Evolutionary conservation across 2,797 vertebrate genomes (phyloP), one percentile per base, ranked within the genome.

Genomic region (Schizopygopsis pylzovi): DNA sequence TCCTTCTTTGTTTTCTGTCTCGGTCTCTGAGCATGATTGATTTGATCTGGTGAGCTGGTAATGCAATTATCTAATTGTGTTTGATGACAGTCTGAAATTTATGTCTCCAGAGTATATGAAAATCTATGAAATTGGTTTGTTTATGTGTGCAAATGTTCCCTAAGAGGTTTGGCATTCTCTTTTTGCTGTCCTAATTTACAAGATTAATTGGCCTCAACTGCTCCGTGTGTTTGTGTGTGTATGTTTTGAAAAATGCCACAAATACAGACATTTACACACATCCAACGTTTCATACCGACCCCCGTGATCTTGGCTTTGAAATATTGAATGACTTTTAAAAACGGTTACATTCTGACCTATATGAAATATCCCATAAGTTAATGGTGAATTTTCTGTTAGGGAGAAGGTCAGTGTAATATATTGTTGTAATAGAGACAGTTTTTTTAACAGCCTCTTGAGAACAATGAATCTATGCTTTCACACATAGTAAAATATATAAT

Each of bases 361-460:
- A 22, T 79, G 41, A 79, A 70, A 85, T 59, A 79, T 49, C 67
- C 71, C n/a, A 33, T 79, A 33, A 59, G 83, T 61, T 85, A 79
- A 47, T 71, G 20, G 65, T 83, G 72, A 67, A 83, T 67, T 52
- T 79, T 87, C 59, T 87, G 43, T 72, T 63, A 65, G 75, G 54
- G 81, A 83, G 83, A 87, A 87, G 81, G 81, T 63, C 81, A 87
- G 45, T 54, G 81, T 73, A 75, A 83, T 83, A 65, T 43, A 79
- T 72, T 72, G 56, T 72, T 41, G 16, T 71, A 79, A 73, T 67
- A 45, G 39, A 86, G 45, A 86, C 20, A 20, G 70, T 39, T 33
- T 63, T 61, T 76, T 83, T 8, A 67, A 83, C 72, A 83, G 59
- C 13, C 59, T 65, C 20, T 83, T 49, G 43, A 76, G 59, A 76